phyloP scores from a whole-genome alignment of 2,888 invertebrate genomes.

The Brachynemurus nebulosus region DNA sequence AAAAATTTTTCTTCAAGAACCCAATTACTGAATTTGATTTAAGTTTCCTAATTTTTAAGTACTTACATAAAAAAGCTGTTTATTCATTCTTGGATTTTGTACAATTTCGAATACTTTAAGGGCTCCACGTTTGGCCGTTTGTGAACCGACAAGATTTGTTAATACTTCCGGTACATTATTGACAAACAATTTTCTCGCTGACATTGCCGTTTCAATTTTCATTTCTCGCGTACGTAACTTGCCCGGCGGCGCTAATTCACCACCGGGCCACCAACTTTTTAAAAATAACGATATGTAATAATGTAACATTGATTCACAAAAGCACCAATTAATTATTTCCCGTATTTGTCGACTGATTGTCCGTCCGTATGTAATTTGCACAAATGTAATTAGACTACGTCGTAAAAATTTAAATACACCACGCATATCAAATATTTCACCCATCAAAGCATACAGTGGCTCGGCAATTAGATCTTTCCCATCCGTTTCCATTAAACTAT shows the following conservation, averaged over 20 bases:
- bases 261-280: conserved; percentile 85
- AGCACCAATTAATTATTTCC: conserved; percentile 74
- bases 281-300: conserved; percentile 70
- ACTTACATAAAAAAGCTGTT: conserved; percentile 83
- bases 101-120: conserved; percentile 75
- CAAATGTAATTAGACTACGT: conserved; percentile 77
- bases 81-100: conserved; percentile 75
- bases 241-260: conserved; percentile 47
- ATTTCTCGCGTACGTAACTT: conserved; percentile 43
- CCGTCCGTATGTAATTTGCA: conserved; percentile 82
- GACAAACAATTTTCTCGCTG: conserved; percentile 53
- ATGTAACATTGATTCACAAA: conserved; percentile 82
- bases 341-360: conserved; percentile 85
- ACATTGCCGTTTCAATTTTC: conserved; percentile 51
- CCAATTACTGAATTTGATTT: too few species aligned
- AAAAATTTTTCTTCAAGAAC: too few species aligned
- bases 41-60: neutral
- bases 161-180: conserved; percentile 67
- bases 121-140: conserved; percentile 70
- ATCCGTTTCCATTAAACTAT: conserved; percentile 37
- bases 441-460: conserved; percentile 73
- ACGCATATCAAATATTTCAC: conserved; percentile 81
- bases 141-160: conserved; percentile 71
- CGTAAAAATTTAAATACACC: conserved; percentile 80
- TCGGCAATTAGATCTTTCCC: conserved; percentile 79